Percentiles rank a stretch among this genome's conserved stretches.
Evolutionary conservation across 2,888 invertebrate genomes (phyloP).

Genomic region (Athrips mouffetella): DNA sequence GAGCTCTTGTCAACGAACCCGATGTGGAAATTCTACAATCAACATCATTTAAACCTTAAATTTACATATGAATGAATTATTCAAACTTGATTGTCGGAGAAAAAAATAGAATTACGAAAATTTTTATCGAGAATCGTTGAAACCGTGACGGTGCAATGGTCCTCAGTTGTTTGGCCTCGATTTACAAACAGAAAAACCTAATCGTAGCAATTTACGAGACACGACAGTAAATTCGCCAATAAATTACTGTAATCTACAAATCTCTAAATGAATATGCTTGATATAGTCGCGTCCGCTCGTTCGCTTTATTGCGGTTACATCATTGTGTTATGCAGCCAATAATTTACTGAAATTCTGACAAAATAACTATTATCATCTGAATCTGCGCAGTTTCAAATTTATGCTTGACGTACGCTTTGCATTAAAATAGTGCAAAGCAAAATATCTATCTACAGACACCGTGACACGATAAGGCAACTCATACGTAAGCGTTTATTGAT

Average conservation of each 20-base stretch:
- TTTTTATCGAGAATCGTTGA: conserved; percentile 19
- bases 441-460: neutral
- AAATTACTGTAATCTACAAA: conserved; percentile 16
- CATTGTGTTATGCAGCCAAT: no score
- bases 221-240: conserved; percentile 15
- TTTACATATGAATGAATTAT: no score
- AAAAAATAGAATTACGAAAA: neutral
- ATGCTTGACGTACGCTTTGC: no score
- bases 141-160: conserved; percentile 21
- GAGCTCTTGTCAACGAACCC: conserved; percentile 47
- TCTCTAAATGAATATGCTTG: neutral
- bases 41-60: neutral
- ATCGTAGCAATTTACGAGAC: conserved; percentile 24
- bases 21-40: conserved; percentile 11
- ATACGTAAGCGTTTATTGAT: neutral
- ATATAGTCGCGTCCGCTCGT: conserved; percentile 15
- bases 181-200: conserved; percentile 23
- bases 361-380: no score
- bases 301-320: no score
- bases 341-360: no score
- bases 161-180: conserved; percentile 25
- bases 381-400: no score
- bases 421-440: neutral
- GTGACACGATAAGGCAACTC: neutral
- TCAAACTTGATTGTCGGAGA: no score